Percentiles rank a stretch among this genome's conserved stretches.
Conservation (phyloP, 1,140 invertebrate species). For the Euwallacea similis region DNA sequence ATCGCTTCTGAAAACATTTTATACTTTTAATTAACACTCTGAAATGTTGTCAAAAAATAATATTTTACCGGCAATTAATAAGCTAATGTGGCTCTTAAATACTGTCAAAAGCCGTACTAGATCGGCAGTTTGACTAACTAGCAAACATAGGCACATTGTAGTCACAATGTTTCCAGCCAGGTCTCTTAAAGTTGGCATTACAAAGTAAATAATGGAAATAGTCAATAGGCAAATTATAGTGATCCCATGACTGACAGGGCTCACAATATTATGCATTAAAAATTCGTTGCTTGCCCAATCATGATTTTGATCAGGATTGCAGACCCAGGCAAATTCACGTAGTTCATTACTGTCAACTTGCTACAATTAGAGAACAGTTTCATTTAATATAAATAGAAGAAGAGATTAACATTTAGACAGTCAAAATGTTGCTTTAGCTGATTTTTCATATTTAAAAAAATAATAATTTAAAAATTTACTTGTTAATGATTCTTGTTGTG, state of each 20-base stretch:
- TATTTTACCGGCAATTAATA: constrained; percentile 69
- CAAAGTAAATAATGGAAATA: constrained; percentile 79
- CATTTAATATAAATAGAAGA: neutral
- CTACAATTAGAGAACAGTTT: constrained; percentile 38
- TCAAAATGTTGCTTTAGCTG: neutral
- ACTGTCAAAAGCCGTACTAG: constrained; percentile 78
- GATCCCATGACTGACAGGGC: constrained; percentile 73
- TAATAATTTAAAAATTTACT: no score
- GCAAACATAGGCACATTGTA: constrained; percentile 74
- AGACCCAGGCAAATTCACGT: constrained; percentile 72
- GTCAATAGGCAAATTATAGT: constrained; percentile 71
- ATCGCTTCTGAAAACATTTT: constrained; percentile 66
- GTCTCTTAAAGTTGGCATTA: constrained; percentile 79
- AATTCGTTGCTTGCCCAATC: constrained; percentile 72
- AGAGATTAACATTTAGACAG: neutral
- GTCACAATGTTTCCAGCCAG: constrained; percentile 82
- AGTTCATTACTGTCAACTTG: constrained; percentile 51
- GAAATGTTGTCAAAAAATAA: neutral
- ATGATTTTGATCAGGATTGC: constrained; percentile 66
- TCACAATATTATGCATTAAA: constrained; percentile 71
- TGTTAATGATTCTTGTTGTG: no score
- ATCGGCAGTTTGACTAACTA: constrained; percentile 74
- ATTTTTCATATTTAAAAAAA: no score
- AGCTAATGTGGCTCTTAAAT: constrained; percentile 75
- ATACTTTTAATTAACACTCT: neutral